Base-by-base conservation (phyloP, 1,140 invertebrate species). In the Musca domestica region DNA sequence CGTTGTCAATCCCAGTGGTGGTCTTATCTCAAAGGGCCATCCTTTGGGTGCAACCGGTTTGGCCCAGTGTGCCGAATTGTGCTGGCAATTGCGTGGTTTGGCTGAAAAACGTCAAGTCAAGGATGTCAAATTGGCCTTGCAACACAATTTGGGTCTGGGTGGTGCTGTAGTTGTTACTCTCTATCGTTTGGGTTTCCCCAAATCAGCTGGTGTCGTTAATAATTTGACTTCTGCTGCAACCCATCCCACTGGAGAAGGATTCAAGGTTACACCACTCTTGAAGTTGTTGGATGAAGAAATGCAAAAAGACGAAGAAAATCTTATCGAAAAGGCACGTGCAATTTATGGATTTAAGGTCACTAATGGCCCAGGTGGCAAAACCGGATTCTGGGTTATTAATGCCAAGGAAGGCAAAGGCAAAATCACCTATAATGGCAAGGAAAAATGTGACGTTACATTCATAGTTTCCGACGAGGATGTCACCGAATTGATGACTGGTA, bases 11-110 rank as follows among this genome's bases (percentile, higher is more conserved):
- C 98, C 98, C 2, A 98, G 95, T 82, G 98, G 98, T 54, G 97
- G 98, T 41, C 86, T 99, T 5, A 98, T 99, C 70, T 98, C 95
- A 0, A 99, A 99, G 83, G 98, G 98, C 3, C 98, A 99, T 88
- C 98, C 98, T 27, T 83, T 99, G 25, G 98, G 97, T 56, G 97
- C 97, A 4, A 99, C 97, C 65, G 97, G 96, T 80, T 82, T 99
- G 64, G 97, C 98, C 10, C 97, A 99, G 81, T 98, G 96, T 84
- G 84, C 93, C 22, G 98, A 99, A 84, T 84, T 99, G 5, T 92
- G 90, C 73, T 98, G 96, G 95, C 93, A 95, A 83, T 83, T 99
- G 5, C 86, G 97, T 70, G 95, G 95, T 2, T 84, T 91, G 83
- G 96, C 96, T 65, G 95, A 88, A 22, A 90, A 90, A 52, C 86